Evolutionary conservation across 2,888 invertebrate species (phyloP), one percentile per base, ranked within the genome.

Genomic region (Scaptomyza tumidula): DNA sequence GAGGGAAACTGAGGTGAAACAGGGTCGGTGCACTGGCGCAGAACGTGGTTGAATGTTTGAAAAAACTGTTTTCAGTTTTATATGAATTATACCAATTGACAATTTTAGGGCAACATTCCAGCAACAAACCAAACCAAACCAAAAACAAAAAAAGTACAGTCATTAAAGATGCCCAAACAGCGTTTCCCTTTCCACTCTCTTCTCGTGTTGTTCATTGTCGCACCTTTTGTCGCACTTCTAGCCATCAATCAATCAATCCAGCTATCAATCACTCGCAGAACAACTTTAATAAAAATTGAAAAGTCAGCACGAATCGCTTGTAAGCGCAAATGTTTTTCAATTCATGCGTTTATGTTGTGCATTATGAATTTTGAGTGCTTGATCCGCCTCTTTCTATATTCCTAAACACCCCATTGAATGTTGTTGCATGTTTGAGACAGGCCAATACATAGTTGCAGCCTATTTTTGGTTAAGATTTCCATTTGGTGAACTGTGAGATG

Each of bases 11-110:
- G 49, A 68, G 60, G 63, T 56, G 59, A 60, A 53, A 43, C 59
- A 57, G 71, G 62, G 59, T 74, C 75, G 68, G 75, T 83, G 86
- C 86, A 86, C 83, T 74, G 67, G 80, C 73, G 73, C 86, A 86
- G 70, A 86, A 78, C 84, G 84, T 83, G 81, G 80, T 80, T 78
- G 80, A n/a, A 39, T 19, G 33, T 13, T 75, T 80, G 78, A 72
- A 78, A 76, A 78, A 83, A 77, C 78, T 24, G 71, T 82, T 78
- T 77, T 71, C 71, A 62, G 53, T 66, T 67, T 72, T 85, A 71
- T 73, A 70, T 70, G 70, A 85, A 78, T 73, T 70, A 79, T 80
- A 75, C 78, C 82, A 83, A 85, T 85, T 85, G 82, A 80, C 83
- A 83, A 86, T 84, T 80, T 62, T 50, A 70, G 70, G 52, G 57